A percentile compares a stretch with the other conserved stretches of the same genome.
Evolutionary conservation across 2,797 vertebrate genomes (phyloP).

Genomic region (Eupleurogrammus muticus): DNA sequence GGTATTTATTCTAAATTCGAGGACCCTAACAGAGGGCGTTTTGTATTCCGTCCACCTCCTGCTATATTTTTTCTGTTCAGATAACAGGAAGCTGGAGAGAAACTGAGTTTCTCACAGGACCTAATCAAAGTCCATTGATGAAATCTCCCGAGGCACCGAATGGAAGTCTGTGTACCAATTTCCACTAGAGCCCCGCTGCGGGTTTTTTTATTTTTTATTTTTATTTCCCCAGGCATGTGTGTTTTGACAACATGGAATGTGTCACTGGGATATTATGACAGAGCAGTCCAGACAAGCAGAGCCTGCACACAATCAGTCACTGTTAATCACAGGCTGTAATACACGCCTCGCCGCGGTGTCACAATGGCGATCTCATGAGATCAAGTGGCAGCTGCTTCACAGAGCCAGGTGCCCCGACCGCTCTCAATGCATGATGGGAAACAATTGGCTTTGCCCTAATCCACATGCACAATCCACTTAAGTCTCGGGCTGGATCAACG

Average conservation of each 20-base stretch:
- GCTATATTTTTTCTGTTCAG: background rate
- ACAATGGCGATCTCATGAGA: slow-evolving; percentile 18
- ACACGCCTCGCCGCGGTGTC: slow-evolving; percentile 5
- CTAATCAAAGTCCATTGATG: background rate
- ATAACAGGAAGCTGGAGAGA: too few species aligned
- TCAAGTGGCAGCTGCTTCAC: background rate
- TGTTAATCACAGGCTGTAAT: background rate
- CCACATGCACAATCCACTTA: background rate
- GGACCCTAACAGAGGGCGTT: background rate
- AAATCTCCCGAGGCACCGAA: background rate
- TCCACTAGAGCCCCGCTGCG: background rate
- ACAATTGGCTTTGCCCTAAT: background rate
- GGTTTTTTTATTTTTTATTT: too few species aligned
- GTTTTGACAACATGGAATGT: background rate
- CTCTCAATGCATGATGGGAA: slow-evolving; percentile 20
- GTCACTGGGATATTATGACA: background rate
- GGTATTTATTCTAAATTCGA: too few species aligned
- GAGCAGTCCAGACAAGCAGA: background rate
- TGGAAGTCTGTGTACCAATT: background rate
- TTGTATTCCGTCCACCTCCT: background rate
- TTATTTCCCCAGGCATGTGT: background rate
- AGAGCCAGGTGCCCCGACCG: slow-evolving; percentile 2
- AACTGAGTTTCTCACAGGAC: background rate
- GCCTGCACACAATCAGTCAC: background rate
- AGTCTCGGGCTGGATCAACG: background rate